phyloP scores from a whole-genome alignment of 2,113 vertebrate genomes.

The Cnemophilus loriae region DNA sequence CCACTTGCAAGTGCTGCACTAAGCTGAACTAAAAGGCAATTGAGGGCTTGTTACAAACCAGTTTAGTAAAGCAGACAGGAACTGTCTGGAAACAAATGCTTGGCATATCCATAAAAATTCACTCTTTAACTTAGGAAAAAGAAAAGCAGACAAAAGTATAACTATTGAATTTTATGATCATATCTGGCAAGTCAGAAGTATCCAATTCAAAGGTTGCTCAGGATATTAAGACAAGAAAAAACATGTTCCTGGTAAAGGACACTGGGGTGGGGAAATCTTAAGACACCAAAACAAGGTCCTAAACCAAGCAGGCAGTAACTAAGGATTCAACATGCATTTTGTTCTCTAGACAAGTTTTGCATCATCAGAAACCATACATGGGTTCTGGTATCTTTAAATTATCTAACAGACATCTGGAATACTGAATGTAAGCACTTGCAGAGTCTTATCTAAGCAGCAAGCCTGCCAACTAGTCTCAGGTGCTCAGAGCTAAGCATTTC shows the following conservation, averaged over 20 bases:
- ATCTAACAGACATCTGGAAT: constrained; percentile 22
- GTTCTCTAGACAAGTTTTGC: neutral
- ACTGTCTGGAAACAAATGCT: neutral
- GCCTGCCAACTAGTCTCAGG: constrained; percentile 6
- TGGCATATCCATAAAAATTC: neutral
- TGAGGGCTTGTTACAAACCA: neutral
- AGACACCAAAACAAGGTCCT: neutral
- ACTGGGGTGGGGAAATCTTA: neutral
- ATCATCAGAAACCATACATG: neutral
- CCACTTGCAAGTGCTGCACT: neutral
- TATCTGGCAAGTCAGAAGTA: neutral
- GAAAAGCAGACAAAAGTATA: neutral
- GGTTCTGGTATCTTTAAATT: neutral
- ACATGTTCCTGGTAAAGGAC: neutral
- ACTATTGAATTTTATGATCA: neutral
- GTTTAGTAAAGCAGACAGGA: neutral
- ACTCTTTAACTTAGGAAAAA: neutral
- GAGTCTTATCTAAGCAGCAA: neutral
- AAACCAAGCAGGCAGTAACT: neutral
- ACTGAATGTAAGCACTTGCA: constrained; percentile 2
- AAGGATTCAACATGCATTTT: neutral
- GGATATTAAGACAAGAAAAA: neutral
- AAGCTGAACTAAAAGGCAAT: neutral
- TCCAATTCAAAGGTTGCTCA: neutral
- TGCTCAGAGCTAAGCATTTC: constrained; percentile 37